Base-by-base conservation (phyloP, 2,113 vertebrate species). In the Puffinus mauretanicus region DNA sequence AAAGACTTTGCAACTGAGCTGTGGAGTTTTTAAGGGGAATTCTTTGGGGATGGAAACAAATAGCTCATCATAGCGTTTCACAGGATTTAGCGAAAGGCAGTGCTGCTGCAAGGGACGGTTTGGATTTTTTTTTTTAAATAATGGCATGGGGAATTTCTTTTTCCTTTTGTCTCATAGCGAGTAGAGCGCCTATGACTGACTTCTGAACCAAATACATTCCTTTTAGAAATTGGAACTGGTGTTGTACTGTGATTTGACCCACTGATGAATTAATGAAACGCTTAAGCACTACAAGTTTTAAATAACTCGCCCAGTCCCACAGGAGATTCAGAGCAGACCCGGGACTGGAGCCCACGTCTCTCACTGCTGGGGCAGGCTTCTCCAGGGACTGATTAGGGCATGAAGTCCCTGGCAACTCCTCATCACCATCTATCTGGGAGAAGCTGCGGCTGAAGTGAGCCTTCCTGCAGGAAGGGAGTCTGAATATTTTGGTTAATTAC, bases 41-140 rank as follows among this genome's bases (percentile, higher is more conserved):
- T 91, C 76, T 88, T 90, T 94, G 80, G 88, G 80, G 88, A 92
- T 86, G 58, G 80, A 91, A 95, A 65, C 64, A 92, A 95, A 78
- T 51, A 89, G 64, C 57, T 96, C 36, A 0, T 83, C 32, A 16
- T 47, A 90, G 54, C 60, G 27, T 93, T 95, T 92, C 86, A 44
- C 16, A 36, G 65, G 29, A 67, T 89, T 88, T 83, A 82, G 46
- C 3, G 10, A 92, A 88, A 78, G 76, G 61, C 83, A 80, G 34
- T 77, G 60, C 75, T 96, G 81, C 87, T 55, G 26, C 67, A 38
- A 55, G 67, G 90, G 60, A 22, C 0, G 0, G 12, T 80, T 80
- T 77, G 55, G 24, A 27, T 88, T 26, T 22, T 34, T 49, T 87
- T 76, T 76, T 87, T 85, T 22, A 21, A 60, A 76, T 58, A 87